Percentiles rank a stretch among this genome's conserved stretches.
Conservation (phyloP, 64 coral and sea anemone species). For the Cladopsammia gracilis region DNA sequence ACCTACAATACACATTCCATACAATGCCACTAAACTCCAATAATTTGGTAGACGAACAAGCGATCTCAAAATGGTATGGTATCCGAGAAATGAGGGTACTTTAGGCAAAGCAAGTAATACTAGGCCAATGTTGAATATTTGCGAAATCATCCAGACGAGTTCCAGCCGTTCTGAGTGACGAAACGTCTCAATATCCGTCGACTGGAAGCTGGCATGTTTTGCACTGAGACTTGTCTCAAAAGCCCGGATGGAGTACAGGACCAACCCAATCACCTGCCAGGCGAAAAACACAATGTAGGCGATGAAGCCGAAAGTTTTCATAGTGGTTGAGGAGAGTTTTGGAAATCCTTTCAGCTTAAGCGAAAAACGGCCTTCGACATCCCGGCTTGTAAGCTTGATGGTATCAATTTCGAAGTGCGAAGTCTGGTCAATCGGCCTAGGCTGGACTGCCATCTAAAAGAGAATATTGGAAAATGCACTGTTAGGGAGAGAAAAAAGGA, state of each 20-base stretch:
- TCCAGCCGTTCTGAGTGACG: background rate
- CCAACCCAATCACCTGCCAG: constrained; percentile 15
- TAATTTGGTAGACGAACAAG: constrained; percentile 3
- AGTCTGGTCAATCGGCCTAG: too few species aligned
- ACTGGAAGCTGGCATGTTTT: background rate
- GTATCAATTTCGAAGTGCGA: background rate
- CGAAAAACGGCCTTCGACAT: background rate
- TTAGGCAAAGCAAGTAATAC: constrained; percentile 4
- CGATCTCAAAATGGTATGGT: background rate
- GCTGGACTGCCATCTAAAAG: background rate
- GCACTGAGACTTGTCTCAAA: background rate
- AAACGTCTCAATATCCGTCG: background rate
- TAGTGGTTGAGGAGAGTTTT: background rate
- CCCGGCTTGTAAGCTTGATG: background rate
- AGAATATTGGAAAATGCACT: too few species aligned
- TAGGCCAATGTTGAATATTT: background rate
- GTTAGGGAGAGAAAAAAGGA: too few species aligned
- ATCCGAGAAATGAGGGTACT: constrained; percentile 29
- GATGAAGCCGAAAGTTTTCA: background rate
- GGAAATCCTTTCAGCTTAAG: background rate
- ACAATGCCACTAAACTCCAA: constrained; percentile 15
- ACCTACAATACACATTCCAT: background rate
- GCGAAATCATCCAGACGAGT: background rate
- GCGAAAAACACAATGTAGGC: background rate
- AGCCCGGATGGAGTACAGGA: constrained; percentile 5